Conservation (phyloP, 2,113 vertebrate species). For the Rhipidura dahli region DNA sequence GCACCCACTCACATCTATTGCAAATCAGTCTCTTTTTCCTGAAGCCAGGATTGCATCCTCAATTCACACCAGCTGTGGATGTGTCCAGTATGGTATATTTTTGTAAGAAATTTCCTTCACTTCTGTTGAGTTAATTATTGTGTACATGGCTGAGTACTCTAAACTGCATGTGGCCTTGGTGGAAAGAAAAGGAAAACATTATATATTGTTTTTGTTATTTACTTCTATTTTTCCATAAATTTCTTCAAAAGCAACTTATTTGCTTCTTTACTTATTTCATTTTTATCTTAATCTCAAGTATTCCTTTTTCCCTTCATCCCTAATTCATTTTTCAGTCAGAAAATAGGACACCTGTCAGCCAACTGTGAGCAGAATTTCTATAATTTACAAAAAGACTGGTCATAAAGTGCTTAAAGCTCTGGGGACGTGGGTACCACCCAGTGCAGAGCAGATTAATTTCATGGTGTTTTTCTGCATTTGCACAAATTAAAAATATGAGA, state of each 20-base stretch:
- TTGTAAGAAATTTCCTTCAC: not conserved
- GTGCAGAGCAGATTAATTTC: constrained; percentile 72
- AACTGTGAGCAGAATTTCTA: constrained; percentile 49
- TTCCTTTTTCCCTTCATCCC: not conserved
- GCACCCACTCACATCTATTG: not conserved
- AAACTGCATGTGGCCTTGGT: not conserved
- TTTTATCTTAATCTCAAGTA: not conserved
- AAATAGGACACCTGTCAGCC: constrained; percentile 52
- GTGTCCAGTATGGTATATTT: not conserved
- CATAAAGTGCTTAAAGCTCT: constrained; percentile 48
- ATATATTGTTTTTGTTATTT: not conserved
- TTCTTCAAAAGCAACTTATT: not conserved
- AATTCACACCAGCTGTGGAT: not conserved
- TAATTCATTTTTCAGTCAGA: not conserved
- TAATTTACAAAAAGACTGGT: constrained; percentile 36
- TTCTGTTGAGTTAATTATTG: not conserved
- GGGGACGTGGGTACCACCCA: constrained; percentile 56
- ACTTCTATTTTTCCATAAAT: not conserved
- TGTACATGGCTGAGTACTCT: not conserved
- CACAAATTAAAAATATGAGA: constrained; percentile 62
- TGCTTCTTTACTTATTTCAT: not conserved
- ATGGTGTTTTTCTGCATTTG: constrained; percentile 65
- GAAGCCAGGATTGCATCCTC: not conserved
- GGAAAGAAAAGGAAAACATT: not conserved
- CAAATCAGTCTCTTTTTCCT: not conserved